These are phyloP conservation scores for Zosterops borbonicus DNA, from an alignment of 2,113 vertebrate species.

Conservation along the genomic window DNA sequence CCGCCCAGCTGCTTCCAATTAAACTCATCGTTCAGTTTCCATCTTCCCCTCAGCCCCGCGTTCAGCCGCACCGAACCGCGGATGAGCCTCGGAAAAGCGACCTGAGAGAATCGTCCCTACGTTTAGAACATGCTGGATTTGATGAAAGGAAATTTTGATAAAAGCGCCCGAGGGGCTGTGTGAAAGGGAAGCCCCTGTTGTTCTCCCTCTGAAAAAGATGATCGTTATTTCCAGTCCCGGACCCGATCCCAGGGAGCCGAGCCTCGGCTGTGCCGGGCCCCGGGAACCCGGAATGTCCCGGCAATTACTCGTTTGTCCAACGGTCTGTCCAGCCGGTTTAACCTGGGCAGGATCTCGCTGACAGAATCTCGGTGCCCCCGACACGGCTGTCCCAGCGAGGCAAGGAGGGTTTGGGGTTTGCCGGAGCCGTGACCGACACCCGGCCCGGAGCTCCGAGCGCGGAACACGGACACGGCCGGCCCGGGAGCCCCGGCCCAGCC, in stretches of 20 bases:
- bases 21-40: background rate
- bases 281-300: background rate
- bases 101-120: background rate
- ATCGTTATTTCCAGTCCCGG: background rate
- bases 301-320: background rate
- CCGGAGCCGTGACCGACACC: too few species aligned
- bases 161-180: background rate
- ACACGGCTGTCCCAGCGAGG: background rate
- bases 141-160: background rate
- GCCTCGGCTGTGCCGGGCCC: background rate
- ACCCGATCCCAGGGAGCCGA: background rate
- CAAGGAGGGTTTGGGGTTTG: background rate
- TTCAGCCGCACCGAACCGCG: background rate
- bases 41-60: background rate
- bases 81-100: background rate
- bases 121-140: rapidly evolving
- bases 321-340: background rate
- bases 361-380: too few species aligned
- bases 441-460: background rate
- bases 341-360: background rate
- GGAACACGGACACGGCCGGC: background rate
- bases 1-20: constrained; percentile 2
- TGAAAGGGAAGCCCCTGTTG: background rate
- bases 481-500: too few species aligned
- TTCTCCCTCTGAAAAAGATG: background rate